Base-by-base conservation (phyloP, 1,140 invertebrate genomes). In the Lucilia cuprina region DNA sequence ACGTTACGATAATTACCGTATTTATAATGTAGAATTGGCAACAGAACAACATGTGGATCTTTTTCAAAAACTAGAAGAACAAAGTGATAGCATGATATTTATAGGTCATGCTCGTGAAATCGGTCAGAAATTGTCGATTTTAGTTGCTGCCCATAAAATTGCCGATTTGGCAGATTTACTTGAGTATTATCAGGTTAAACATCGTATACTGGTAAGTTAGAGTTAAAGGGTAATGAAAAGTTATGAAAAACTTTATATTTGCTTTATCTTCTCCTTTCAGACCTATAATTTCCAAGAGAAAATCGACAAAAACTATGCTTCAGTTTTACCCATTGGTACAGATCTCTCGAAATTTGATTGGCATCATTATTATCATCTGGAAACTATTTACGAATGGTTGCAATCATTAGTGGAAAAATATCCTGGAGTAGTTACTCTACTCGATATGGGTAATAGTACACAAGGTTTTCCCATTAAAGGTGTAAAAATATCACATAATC, bases 381-480 rank as follows among this genome's bases (percentile, higher is more conserved):
- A 93, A 4, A 92, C 93, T 41, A 94, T 94, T 82, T 91, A 94
- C 84, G 85, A 84, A 2, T 92, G 92, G 87, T 87, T 92, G 25
- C 92, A 93, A 2, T 60, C 84, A 12, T 85, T 89, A 85, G 86
- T 86, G 8, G 70, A 41, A 4, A 85, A 88, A 47, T 86, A 88
- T 78, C 85, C 89, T 0, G 82, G 87, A 7, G 82, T 85, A 2
- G 13, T 90, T 0, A 85, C 83, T 3, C 86, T 92, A 0, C 74
- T 94, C 0, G 88, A 91, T 4, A 92, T 92, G 85, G 95, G 95
- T 12, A 87, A 55, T n/a, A 92, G 93, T 17, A 92, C 92, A 55
- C 93, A 95, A 88, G 92, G 92, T 0, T 91, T 94, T 55, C 84
- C 91, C 8, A 93, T 95, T 17, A 93, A 93, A 85, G 94, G 94